Conservation (phyloP, 2,888 invertebrate species). For the Gandaritis pyraliata region DNA sequence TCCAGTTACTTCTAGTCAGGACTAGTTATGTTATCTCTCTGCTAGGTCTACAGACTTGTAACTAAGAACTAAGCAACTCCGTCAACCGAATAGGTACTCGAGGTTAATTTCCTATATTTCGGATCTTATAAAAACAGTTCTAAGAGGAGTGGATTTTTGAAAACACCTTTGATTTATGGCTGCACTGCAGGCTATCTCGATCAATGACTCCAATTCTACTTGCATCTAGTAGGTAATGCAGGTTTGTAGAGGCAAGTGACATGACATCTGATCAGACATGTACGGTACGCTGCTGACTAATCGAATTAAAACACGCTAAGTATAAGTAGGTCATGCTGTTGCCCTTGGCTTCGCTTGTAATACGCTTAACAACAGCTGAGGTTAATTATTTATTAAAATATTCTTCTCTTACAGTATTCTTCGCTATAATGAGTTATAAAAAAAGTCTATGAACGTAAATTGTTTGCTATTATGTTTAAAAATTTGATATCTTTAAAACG, state of each 20-base stretch:
- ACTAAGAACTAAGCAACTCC: too few species aligned
- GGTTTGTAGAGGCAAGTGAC: neutral
- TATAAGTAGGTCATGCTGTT: slow-evolving; percentile 16
- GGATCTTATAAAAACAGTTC: neutral
- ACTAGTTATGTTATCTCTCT: too few species aligned
- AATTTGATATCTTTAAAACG: too few species aligned
- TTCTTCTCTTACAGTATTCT: neutral
- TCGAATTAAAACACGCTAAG: slow-evolving; percentile 15
- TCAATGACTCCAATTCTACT: slow-evolving; percentile 15
- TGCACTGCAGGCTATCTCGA: slow-evolving; percentile 15
- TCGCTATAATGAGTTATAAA: neutral
- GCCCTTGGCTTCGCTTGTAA: slow-evolving; percentile 22
- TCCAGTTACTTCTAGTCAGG: too few species aligned
- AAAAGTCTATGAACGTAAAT: neutral
- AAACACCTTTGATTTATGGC: neutral
- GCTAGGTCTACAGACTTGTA: too few species aligned
- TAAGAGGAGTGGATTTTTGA: slow-evolving; percentile 1
- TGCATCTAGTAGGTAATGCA: neutral
- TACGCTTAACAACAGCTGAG: slow-evolving; percentile 2
- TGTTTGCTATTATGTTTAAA: neutral
- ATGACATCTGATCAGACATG: slow-evolving; percentile 11
- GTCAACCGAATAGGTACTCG: neutral
- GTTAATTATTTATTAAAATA: slow-evolving; percentile 19
- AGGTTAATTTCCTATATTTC: neutral
- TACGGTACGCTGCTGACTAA: slow-evolving; percentile 15